Evolutionary conservation across 2,113 vertebrate genomes (phyloP).

Genomic region (Coptodon rendalli): DNA sequence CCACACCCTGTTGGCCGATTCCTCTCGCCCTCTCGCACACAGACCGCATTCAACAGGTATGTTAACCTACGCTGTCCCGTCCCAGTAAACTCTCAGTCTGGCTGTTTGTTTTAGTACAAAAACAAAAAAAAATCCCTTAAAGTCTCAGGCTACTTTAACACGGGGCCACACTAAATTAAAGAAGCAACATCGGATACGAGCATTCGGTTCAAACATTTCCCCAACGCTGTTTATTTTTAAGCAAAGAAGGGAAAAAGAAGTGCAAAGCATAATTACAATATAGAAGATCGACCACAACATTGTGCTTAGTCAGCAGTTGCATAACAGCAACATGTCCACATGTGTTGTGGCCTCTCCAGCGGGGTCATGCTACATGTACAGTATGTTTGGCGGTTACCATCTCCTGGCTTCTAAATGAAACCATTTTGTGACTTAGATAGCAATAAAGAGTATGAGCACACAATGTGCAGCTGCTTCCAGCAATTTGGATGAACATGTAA

Average conservation of each 20-base stretch:
- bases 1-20: constrained; percentile 43
- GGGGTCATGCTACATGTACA: background rate
- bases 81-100: background rate
- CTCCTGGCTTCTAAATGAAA: background rate
- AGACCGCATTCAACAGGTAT: constrained; percentile 35
- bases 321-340: background rate
- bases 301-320: background rate
- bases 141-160: background rate
- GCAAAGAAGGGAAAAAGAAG: background rate
- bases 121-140: background rate
- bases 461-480: constrained; percentile 10
- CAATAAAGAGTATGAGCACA: background rate
- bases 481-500: constrained; percentile 5
- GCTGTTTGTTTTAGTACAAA: background rate
- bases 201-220: background rate
- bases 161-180: background rate
- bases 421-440: constrained; percentile 9
- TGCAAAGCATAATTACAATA: background rate
- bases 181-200: background rate
- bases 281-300: background rate
- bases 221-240: background rate
- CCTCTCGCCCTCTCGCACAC: background rate
- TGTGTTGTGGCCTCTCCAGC: background rate
- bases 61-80: background rate
- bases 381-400: background rate